These are phyloP conservation scores for Trissolcus brochymenae DNA, from an alignment of 2,888 invertebrate genomes.

Conservation along the genomic window DNA sequence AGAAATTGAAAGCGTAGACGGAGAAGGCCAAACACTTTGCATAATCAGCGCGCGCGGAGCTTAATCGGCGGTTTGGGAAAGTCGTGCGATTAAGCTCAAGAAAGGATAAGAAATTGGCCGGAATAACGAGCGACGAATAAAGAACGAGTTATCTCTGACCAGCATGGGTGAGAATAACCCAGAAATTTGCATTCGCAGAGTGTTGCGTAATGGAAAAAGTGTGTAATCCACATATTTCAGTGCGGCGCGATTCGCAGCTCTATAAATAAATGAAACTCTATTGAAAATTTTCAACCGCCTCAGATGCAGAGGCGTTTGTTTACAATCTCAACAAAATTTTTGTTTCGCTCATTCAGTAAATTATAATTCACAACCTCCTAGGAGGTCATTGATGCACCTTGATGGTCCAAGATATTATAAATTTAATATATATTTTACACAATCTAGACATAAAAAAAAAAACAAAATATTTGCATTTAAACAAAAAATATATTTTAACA, in stretches of 20 bases:
- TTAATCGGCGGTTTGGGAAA: conserved; percentile 58
- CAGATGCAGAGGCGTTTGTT: not conserved
- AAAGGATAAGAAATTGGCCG: conserved; percentile 44
- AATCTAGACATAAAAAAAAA: no score
- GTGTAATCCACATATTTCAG: conserved; percentile 22
- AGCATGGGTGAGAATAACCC: conserved; percentile 15
- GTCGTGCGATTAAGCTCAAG: conserved; percentile 37
- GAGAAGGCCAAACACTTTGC: conserved; percentile 66
- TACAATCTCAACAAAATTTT: conserved; percentile 9
- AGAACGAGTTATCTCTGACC: conserved; percentile 35
- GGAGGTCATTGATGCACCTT: conserved; percentile 29
- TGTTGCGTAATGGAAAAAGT: conserved; percentile 27
- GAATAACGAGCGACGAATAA: conserved; percentile 31
- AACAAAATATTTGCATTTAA: no score
- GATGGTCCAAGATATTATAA: not conserved
- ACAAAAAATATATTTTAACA: no score
- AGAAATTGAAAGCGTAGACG: conserved; percentile 66
- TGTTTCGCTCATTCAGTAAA: conserved; percentile 12
- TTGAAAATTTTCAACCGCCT: conserved; percentile 5
- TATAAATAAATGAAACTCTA: conserved; percentile 17
- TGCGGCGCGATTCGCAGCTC: not conserved
- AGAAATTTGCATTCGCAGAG: conserved; percentile 20
- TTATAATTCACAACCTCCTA: conserved; percentile 40
- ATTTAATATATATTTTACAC: not conserved
- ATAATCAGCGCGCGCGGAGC: conserved; percentile 63